These are phyloP conservation scores for Phengaris alcon DNA, from an alignment of 2,888 invertebrate genomes.

Conservation along the genomic window DNA sequence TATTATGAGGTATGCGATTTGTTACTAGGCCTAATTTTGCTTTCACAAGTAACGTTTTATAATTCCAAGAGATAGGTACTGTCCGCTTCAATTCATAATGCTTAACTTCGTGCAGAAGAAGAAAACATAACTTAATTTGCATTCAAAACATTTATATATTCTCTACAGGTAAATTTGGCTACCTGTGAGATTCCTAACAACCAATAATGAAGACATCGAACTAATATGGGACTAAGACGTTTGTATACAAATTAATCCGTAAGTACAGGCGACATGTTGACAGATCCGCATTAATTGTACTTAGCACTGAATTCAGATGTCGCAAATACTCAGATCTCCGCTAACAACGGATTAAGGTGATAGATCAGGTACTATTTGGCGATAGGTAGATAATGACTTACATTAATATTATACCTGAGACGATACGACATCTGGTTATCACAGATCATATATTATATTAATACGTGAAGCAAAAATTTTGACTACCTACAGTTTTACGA, in stretches of 20 bases:
- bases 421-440: too few relatives aligned
- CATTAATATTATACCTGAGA: too few relatives aligned
- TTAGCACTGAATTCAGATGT: slow-evolving; percentile 12
- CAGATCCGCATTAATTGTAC: slow-evolving; percentile 10
- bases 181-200: not conserved
- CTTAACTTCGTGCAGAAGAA: too few relatives aligned
- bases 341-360: slow-evolving; percentile 2
- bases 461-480: too few relatives aligned
- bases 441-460: too few relatives aligned
- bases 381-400: slow-evolving; percentile 29
- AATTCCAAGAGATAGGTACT: too few relatives aligned
- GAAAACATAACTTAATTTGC: not conserved
- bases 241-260: slow-evolving; percentile 19
- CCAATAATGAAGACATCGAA: slow-evolving; percentile 7
- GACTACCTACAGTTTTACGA: too few relatives aligned
- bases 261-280: not conserved
- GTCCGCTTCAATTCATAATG: too few relatives aligned
- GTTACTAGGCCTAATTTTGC: too few relatives aligned
- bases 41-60: too few relatives aligned
- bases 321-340: not conserved
- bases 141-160: not conserved
- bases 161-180: not conserved
- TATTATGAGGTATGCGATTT: too few relatives aligned
- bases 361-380: not conserved
- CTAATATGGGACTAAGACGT: slow-evolving; percentile 10